These are phyloP conservation scores for Sinocyclocheilus anshuiensis DNA, from an alignment of 2,113 vertebrate genomes.

Conservation along the genomic window DNA sequence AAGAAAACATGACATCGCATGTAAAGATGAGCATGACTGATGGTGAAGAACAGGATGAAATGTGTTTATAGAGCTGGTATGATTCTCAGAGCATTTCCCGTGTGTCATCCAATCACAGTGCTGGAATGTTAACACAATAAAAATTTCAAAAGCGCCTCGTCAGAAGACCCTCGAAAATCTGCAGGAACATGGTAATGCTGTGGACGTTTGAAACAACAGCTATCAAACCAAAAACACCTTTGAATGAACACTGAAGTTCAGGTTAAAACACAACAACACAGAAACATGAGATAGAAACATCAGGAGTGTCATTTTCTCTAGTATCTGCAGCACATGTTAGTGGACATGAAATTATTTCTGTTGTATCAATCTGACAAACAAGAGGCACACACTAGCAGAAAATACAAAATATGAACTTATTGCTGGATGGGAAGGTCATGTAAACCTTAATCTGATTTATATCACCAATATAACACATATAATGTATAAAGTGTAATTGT, in stretches of 20 bases:
- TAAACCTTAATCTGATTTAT: not conserved
- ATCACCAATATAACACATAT: not conserved
- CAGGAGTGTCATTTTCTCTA: not conserved
- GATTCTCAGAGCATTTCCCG: not conserved
- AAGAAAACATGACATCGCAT: not conserved
- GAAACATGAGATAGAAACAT: not conserved
- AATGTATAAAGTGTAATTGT: not conserved
- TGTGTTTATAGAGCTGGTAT: not conserved
- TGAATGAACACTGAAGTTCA: not conserved
- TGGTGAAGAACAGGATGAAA: not conserved
- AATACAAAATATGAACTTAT: not conserved
- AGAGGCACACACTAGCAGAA: not conserved
- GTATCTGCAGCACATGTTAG: not conserved
- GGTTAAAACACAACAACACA: not conserved
- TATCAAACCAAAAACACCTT: not conserved
- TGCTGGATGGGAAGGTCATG: not conserved
- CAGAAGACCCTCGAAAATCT: not conserved
- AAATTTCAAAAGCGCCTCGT: not conserved
- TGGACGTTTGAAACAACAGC: not conserved
- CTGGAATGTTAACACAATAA: not conserved
- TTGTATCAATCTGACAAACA: not conserved
- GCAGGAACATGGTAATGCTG: not conserved
- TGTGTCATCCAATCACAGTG: not conserved
- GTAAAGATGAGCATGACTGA: not conserved
- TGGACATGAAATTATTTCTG: not conserved